Evolutionary conservation across 64 coral and sea anemone species (phyloP), one percentile per base, ranked within the genome.

Genomic region (Hydrozoanthus tunicans): DNA sequence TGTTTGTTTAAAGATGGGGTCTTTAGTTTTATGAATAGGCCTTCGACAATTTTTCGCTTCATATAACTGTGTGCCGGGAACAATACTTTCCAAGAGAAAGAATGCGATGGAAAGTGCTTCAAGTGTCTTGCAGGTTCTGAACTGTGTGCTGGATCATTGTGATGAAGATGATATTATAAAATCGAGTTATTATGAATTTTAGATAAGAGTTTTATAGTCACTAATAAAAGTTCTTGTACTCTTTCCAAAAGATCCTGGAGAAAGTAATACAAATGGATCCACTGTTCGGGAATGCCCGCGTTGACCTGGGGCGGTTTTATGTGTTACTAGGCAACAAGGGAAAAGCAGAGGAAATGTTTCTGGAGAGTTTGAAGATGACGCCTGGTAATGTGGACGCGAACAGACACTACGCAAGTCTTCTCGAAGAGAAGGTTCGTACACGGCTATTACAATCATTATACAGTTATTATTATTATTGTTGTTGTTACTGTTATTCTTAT

Each of bases 221-320:
- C 32, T 43, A 43, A 43, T 43, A 56, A 82, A 13, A 9, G 8
- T 82, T 51, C 7, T 32, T 82, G 15, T 27, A 27, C 62, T 81
- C 5, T 81, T 14, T 63, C 32, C 9, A 25, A 71, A 70, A 86
- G 82, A 71, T 86, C 9, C 15, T 86, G 10, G 82, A 86, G 8
- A 70, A 58, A 53, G 82, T 86, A 24, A 72, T 86, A 32, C n/a
- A 71, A 26, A 71, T 86, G 82, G 82, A 86, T 20, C 82, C 82
- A 7, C 10, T 86, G 82, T 86, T 86, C 72, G 82, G 64, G 5
- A 86, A 86, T 86, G 82, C 82, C 53, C 82, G 82, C n/a, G 82
- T 86, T 53, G 82, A 86, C 82, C 82, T 86, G 52, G 82, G 82
- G 6, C 52, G 67, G 67, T 86, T 86, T 71, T 73, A 86, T 23